Evolutionary conservation across 2,113 vertebrate genomes (phyloP).

Genomic region (Muntiacus reevesi): DNA sequence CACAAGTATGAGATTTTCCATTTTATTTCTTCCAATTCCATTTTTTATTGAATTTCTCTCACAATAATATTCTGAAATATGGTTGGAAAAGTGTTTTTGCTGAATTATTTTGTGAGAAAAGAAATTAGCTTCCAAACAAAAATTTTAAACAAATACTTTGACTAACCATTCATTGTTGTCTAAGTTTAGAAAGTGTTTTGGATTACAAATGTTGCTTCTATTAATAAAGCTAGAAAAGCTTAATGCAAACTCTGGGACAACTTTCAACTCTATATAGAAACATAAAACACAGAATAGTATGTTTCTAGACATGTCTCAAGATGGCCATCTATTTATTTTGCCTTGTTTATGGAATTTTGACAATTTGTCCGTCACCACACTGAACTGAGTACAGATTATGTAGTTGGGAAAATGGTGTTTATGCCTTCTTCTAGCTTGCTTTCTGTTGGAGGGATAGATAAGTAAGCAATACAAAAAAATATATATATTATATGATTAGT

Average conservation of each 20-base stretch:
- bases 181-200: neutral
- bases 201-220: neutral
- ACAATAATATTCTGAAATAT: neutral
- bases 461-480: neutral
- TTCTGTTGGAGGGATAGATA: neutral
- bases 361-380: fast-evolving
- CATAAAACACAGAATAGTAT: neutral
- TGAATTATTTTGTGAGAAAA: neutral
- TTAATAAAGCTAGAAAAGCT: neutral
- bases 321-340: neutral
- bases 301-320: neutral
- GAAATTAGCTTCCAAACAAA: neutral
- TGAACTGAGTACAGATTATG: neutral
- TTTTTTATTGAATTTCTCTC: neutral
- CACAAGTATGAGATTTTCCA: neutral
- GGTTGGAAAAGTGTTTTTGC: neutral
- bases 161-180: neutral
- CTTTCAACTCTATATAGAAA: neutral
- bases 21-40: neutral
- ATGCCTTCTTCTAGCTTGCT: neutral
- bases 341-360: neutral
- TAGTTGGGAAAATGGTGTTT: neutral
- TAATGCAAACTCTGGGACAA: neutral
- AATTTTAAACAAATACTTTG: neutral
- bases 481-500: neutral